Conservation (phyloP, 1,140 invertebrate species). For the Mesaphorura yosii region DNA sequence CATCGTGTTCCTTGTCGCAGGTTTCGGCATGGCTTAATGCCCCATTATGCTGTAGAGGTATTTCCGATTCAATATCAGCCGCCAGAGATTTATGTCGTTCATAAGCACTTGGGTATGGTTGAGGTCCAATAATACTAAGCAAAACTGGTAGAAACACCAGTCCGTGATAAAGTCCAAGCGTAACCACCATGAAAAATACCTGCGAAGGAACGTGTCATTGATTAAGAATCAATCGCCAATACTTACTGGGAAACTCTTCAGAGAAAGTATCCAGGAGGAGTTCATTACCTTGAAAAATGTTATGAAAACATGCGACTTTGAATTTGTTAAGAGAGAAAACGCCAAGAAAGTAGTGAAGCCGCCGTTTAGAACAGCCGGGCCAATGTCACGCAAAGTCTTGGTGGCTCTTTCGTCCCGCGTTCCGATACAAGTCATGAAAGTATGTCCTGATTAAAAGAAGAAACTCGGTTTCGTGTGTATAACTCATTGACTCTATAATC, state of each 20-base stretch:
- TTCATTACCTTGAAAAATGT: conserved; percentile 62
- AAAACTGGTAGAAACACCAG: conserved; percentile 60
- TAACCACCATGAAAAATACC: conserved; percentile 62
- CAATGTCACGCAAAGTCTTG: conserved; percentile 59
- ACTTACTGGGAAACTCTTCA: neutral
- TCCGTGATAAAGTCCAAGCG: conserved; percentile 65
- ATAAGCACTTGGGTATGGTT: too few species aligned
- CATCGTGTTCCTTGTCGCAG: too few species aligned
- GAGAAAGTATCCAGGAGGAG: neutral
- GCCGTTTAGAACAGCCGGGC: conserved; percentile 65
- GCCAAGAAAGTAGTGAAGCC: conserved; percentile 66
- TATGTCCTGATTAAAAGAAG: conserved; percentile 40
- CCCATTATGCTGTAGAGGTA: too few species aligned
- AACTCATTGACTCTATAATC: neutral
- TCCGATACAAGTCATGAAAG: conserved; percentile 52
- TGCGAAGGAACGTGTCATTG: conserved; percentile 35
- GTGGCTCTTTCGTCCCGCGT: conserved; percentile 49
- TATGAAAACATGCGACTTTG: conserved; percentile 63
- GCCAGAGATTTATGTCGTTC: too few species aligned
- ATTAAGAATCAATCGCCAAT: conserved; percentile 19
- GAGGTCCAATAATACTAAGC: conserved; percentile 52
- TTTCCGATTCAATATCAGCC: too few species aligned
- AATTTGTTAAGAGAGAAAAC: conserved; percentile 56
- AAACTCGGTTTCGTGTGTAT: neutral
- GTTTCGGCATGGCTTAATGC: too few species aligned